Conservation (phyloP, 2,113 vertebrate species). For the Dasyurus viverrinus region DNA sequence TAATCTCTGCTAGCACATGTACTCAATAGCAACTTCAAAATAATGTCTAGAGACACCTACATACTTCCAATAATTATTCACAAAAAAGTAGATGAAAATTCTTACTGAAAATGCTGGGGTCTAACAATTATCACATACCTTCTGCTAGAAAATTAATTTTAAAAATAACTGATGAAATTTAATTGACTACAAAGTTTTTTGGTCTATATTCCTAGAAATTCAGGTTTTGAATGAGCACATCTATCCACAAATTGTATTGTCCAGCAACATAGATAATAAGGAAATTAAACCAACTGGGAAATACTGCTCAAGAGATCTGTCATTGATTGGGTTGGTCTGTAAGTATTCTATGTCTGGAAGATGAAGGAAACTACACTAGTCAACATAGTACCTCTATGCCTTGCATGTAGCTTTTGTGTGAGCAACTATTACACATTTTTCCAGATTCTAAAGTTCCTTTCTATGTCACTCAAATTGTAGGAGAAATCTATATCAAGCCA, state of each 20-base stretch:
- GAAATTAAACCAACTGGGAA: neutral
- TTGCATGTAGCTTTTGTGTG: neutral
- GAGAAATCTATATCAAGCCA: neutral
- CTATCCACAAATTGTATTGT: neutral
- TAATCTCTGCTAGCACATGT: neutral
- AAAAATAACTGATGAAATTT: neutral
- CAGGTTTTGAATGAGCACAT: neutral
- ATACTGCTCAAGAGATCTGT: neutral
- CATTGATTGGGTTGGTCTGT: neutral
- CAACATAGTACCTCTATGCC: neutral
- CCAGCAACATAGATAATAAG: neutral
- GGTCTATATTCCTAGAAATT: neutral
- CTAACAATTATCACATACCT: neutral
- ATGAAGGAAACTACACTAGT: neutral
- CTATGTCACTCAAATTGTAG: neutral
- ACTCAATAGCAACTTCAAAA: neutral
- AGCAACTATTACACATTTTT: neutral
- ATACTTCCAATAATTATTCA: neutral
- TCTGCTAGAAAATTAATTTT: neutral
- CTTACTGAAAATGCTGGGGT: neutral
- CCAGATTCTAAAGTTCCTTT: neutral
- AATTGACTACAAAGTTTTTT: neutral
- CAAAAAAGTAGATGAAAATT: neutral
- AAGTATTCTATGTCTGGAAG: neutral
- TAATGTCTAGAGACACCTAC: neutral